These are phyloP conservation scores for Numida meleagris DNA, from an alignment of 2,113 vertebrate species.

Conservation along the genomic window DNA sequence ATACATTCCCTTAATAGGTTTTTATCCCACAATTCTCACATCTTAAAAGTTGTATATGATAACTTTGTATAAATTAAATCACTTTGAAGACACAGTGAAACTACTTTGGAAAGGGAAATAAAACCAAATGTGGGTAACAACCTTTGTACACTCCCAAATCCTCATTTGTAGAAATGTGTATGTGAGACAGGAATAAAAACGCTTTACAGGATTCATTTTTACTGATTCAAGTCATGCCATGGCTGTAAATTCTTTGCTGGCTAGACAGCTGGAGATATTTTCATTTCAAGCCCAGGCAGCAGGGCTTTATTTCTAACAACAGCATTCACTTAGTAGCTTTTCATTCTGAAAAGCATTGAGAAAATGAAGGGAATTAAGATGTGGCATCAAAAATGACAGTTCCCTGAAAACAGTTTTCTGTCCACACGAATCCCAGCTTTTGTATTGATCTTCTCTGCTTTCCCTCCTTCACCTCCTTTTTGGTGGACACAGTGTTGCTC, in stretches of 20 bases:
- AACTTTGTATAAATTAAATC: slow-evolving; percentile 40
- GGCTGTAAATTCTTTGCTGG: slow-evolving; percentile 38
- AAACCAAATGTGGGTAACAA: background rate
- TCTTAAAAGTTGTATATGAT: background rate
- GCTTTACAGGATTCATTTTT: background rate
- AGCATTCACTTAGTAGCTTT: background rate
- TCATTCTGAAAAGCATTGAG: slow-evolving; percentile 21
- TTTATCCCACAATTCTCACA: slow-evolving; percentile 23
- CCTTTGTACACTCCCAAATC: slow-evolving; percentile 15
- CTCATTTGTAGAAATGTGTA: background rate
- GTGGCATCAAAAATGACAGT: slow-evolving; percentile 19
- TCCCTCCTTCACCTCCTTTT: slow-evolving; percentile 9
- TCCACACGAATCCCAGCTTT: background rate
- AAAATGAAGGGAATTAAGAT: slow-evolving; percentile 58
- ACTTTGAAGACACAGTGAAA: slow-evolving; percentile 8
- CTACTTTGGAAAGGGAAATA: slow-evolving; percentile 31
- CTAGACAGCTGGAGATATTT: slow-evolving; percentile 36
- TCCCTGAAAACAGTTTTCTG: slow-evolving; percentile 18
- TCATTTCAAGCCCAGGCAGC: slow-evolving; percentile 35
- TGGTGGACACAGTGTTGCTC: background rate
- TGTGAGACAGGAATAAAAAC: slow-evolving; percentile 2
- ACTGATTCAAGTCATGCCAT: slow-evolving; percentile 42
- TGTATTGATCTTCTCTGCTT: slow-evolving; percentile 3
- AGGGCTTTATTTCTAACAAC: slow-evolving; percentile 16
- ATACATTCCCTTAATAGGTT: slow-evolving; percentile 15